Evolutionary conservation across 2,113 vertebrate genomes (phyloP), one percentile per base, ranked within the genome.

Genomic region (Pholis gunnellus): DNA sequence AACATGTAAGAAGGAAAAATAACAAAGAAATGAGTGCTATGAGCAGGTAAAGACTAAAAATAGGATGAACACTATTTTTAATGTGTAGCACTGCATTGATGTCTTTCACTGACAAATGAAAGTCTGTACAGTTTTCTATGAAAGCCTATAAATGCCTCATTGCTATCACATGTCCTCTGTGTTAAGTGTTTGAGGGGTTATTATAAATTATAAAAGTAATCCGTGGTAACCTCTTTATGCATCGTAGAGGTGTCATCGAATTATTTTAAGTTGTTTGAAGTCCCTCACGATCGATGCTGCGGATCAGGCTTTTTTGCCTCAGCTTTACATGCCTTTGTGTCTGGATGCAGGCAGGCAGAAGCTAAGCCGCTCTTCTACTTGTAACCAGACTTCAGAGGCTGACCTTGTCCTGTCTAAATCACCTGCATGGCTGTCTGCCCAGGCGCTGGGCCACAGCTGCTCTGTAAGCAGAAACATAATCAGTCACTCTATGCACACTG

Each of bases 391-490:
- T 82, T 76, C 63, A 65, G 72, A 75, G 66, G 14, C 72, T 84
- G 83, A 88, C 89, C 86, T 91, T 92, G 85, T 87, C 81, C 86
- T 74, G 69, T 82, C 87, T 87, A 76, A 88, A 83, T 91, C 91
- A 89, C 75, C 87, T 90, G 78, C 74, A 70, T 78, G 92, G 82
- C 82, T 20, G 40, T 71, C 71, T 68, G 81, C 81, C 87, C 86
- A 50, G 76, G 64, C 66, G 38, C 81, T 73, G 77, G 79, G 78
- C 75, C 80, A 38, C 85, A 83, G 72, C 86, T 89, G 87, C 90
- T 87, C 82, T 73, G 65, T 84, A 85, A 79, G 87, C 88, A 90
- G 71, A 82, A 72, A 82, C 54, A 71, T 76, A 72, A 79, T 79
- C 81, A 81, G 67, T 25, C 70, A 25, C 69, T 48, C 59, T 59